These are phyloP conservation scores for Spinus pinus DNA, from an alignment of 2,797 vertebrate species.

Conservation along the genomic window DNA sequence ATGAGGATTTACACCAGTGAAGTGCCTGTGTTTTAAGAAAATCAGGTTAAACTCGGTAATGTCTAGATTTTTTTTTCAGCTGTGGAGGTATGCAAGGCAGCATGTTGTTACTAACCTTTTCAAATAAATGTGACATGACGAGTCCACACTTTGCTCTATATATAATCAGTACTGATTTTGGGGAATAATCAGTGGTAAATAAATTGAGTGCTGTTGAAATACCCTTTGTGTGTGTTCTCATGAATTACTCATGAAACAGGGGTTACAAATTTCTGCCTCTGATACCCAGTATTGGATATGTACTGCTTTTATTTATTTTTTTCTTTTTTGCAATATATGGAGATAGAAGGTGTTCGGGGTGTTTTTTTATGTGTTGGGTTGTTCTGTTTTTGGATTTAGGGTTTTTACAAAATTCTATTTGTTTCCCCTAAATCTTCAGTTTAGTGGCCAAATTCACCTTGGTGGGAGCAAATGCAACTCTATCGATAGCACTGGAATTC, in stretches of 20 bases:
- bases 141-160: background rate
- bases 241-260: conserved; percentile 52
- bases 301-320: background rate
- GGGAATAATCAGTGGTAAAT: conserved; percentile 51
- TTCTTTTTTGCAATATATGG: background rate
- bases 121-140: background rate
- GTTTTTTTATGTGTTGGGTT: background rate
- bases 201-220: conserved; percentile 46
- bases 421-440: conserved; percentile 22
- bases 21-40: background rate
- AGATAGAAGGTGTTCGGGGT: background rate
- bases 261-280: conserved; percentile 15
- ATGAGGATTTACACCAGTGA: conserved; percentile 24
- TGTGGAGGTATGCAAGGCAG: background rate
- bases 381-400: background rate
- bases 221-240: conserved; percentile 48
- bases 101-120: conserved; percentile 18
- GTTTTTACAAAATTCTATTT: background rate
- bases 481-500: conserved; percentile 1
- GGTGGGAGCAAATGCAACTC: conserved; percentile 14
- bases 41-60: background rate
- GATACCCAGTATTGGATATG: background rate
- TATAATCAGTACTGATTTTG: conserved; percentile 49
- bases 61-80: background rate
- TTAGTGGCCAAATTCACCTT: conserved; percentile 31